Base-by-base conservation (phyloP, 2,888 invertebrate species). In the Xylocampa areola region DNA sequence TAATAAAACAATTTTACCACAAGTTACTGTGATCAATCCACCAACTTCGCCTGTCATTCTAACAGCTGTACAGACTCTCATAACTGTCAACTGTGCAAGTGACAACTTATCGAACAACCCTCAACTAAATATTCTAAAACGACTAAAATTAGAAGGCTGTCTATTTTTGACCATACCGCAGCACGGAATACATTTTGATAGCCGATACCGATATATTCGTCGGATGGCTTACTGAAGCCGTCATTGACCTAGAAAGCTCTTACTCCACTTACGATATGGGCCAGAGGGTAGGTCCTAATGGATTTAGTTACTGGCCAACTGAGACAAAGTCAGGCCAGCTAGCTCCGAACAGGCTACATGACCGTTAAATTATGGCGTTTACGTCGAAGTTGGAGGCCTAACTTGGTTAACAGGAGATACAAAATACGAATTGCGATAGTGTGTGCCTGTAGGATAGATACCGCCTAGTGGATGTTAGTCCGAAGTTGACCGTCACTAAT, bases 161-260 rank as follows among this genome's bases (percentile, higher is more conserved):
- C 29, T 27, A 57, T 49, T 50, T 33, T 44, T 41, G 10, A 32
- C 11, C 39, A 49, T 19, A 27, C 23, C 43, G 25, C 13, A 21
- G 16, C 35, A 44, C 37, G 33, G 21, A 48, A 44, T 48, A 49
- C 47, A 48, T 54, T 57, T 36, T 30, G 33, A 54, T 68, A 58
- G 53, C 17, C n/a, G 23, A 55, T 44, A 21, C 39, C 43, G 52
- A 63, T 66, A 63, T 48, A 57, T 62, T 64, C 62, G 40, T 48
- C 30, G 35, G 35, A 33, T 54, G 45, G 62, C 51, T 58, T 59
- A 59, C 58, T 19, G 50, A 59, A 68, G 52, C 74, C 39, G 58
- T 63, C 58, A 63, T 73, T 76, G 75, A 76, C 75, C 77, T 57
- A 67, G 57, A 66, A 66, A 71, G 41, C 51, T 48, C 11, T 23